These are phyloP conservation scores for Frankliniella fusca DNA, from an alignment of 2,888 invertebrate genomes.

Conservation along the genomic window DNA sequence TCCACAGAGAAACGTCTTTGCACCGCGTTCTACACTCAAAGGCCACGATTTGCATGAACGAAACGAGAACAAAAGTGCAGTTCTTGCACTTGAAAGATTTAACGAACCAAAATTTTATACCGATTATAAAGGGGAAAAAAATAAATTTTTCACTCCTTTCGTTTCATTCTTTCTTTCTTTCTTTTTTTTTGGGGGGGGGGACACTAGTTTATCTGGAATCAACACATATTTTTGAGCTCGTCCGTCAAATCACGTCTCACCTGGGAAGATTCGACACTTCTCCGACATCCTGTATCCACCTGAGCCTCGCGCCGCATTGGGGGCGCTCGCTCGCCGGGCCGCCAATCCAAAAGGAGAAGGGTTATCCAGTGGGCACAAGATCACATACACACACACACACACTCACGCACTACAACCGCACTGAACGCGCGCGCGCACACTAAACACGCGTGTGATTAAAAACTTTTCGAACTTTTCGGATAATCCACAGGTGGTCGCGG, in stretches of 20 bases:
- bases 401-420: neutral
- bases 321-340: neutral
- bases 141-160: too few relatives aligned
- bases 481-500: neutral
- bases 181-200: too few relatives aligned
- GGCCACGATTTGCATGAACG: too few relatives aligned
- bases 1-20: too few relatives aligned
- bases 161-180: too few relatives aligned
- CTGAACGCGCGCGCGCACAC: neutral
- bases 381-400: neutral
- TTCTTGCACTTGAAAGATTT: too few relatives aligned
- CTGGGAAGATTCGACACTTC: conserved; percentile 15
- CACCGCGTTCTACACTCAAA: too few relatives aligned
- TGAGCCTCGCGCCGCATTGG: neutral
- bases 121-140: too few relatives aligned
- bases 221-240: too few relatives aligned
- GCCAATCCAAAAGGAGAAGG: neutral
- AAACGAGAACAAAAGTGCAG: too few relatives aligned
- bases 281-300: neutral
- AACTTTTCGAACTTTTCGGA: neutral
- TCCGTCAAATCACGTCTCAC: neutral
- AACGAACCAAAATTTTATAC: too few relatives aligned
- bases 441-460: neutral
- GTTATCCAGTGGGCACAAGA: neutral
- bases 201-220: too few relatives aligned